Base-by-base conservation (phyloP, 2,888 invertebrate genomes). In the Thyatira batis region DNA sequence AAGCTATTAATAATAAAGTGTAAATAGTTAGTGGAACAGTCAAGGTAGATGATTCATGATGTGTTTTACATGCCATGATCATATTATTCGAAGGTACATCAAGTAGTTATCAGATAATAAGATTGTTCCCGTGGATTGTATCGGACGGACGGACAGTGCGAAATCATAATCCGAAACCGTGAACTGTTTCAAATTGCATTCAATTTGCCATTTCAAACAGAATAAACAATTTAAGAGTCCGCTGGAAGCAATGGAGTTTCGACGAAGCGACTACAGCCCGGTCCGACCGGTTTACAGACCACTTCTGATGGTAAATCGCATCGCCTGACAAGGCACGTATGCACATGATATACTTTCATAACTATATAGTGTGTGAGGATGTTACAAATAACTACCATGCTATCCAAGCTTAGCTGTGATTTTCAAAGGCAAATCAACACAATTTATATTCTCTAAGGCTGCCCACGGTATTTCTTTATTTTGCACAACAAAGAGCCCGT, bases 241-340 rank as follows among this genome's bases (percentile, higher is more conserved):
- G 78, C 72, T 80, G 81, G 79, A 75, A 78, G 76, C 84, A 77
- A 76, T 73, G 67, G 78, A 76, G 79, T 80, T 83, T 83, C 78
- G 80, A 76, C 77, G 81, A 72, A 77, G 78, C 76, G 72, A 71
- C 73, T 73, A 71, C 71, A 70, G 73, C 73, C 89, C 85, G 80
- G 90, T 87, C 68, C 63, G 80, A 90, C 91, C 90, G 90, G 91
- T 91, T 89, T 85, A 61, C 68, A 77, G 72, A 78, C 87, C 79
- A 83, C 86, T 85, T 78, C 86, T 84, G 87, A 85, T 86, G 85
- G 82, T 87, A 87, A 87, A 91, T 90, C 85, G 89, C 85, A 84
- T 81, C 85, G 84, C 73, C 81, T 86, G 87, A 87, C 87, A 84
- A 85, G 76, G 66, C 80, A 80, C 78, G 75, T 77, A 82, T 77